Conservation (phyloP, 2,888 invertebrate species). For the Phymatocera aterrima region DNA sequence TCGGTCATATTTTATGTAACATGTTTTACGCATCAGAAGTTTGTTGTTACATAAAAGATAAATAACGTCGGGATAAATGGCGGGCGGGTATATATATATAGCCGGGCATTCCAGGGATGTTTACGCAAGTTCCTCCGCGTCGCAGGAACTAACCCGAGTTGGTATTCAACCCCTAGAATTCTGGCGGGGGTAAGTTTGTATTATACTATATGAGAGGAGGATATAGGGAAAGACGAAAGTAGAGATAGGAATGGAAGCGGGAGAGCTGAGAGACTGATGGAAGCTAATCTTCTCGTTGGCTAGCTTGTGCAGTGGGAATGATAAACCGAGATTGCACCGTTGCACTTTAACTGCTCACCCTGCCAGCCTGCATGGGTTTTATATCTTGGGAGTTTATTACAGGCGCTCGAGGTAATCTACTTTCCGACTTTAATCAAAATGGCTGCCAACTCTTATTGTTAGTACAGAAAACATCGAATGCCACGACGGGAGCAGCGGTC, state of each 20-base stretch:
- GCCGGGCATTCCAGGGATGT: too few species aligned
- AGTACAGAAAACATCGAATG: too few species aligned
- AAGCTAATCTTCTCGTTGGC: constrained; percentile 44
- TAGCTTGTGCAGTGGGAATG: constrained; percentile 41
- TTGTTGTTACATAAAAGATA: constrained; percentile 53
- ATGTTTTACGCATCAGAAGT: constrained; percentile 60
- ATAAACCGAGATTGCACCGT: constrained; percentile 43
- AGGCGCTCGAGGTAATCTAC: constrained; percentile 1
- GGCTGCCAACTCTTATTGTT: constrained; percentile 10
- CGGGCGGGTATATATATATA: too few species aligned
- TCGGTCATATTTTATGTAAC: constrained; percentile 57
- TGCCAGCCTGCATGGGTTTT: constrained; percentile 9
- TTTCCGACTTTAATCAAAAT: constrained; percentile 27
- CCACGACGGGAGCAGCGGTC: too few species aligned
- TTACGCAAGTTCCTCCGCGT: constrained; percentile 30
- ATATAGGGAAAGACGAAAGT: background rate
- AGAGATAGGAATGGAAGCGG: background rate
- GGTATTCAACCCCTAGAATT: constrained; percentile 25
- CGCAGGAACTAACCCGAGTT: constrained; percentile 18
- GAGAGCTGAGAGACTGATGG: constrained; percentile 39
- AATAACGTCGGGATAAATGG: constrained; percentile 54
- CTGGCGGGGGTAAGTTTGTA: too few species aligned
- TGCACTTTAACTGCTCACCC: constrained; percentile 30
- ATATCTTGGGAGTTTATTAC: constrained; percentile 14
- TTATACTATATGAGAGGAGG: too few species aligned